Evolutionary conservation across 1,140 invertebrate species (phyloP).

Genomic region (Drosophila asahinai): DNA sequence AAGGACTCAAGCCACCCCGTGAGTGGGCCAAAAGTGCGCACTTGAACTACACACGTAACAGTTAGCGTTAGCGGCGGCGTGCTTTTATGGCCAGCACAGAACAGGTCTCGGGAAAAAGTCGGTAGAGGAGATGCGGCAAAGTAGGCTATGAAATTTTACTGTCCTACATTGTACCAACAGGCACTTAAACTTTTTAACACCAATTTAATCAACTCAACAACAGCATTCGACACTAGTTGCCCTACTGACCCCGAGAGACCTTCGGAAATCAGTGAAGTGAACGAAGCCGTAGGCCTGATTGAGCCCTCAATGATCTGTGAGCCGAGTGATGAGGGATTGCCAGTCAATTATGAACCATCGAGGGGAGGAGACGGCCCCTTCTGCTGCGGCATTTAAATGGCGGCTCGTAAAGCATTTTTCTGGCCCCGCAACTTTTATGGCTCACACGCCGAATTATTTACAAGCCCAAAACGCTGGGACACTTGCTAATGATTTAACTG

Average conservation of each 20-base stretch:
- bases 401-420: constrained; percentile 50
- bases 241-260: background rate
- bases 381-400: constrained; percentile 47
- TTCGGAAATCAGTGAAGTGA: constrained; percentile 36
- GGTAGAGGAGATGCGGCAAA: constrained; percentile 37
- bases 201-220: constrained; percentile 77
- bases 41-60: constrained; percentile 74
- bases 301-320: constrained; percentile 54
- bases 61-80: constrained; percentile 59
- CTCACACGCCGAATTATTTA: constrained; percentile 50
- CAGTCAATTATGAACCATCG: constrained; percentile 45
- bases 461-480: constrained; percentile 21
- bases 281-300: constrained; percentile 45
- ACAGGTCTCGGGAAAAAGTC: background rate
- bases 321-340: constrained; percentile 33
- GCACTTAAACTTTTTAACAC: constrained; percentile 79
- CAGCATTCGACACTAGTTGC: constrained; percentile 47
- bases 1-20: constrained; percentile 29
- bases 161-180: constrained; percentile 75
- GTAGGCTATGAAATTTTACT: constrained; percentile 79
- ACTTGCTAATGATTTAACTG: constrained; percentile 71
- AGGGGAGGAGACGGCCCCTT: constrained; percentile 6
- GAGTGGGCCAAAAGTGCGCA: constrained; percentile 70
- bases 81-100: constrained; percentile 60
- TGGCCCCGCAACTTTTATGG: constrained; percentile 30